Base-by-base conservation (phyloP, 2,113 vertebrate species). In the Chelonoidis abingdonii region DNA sequence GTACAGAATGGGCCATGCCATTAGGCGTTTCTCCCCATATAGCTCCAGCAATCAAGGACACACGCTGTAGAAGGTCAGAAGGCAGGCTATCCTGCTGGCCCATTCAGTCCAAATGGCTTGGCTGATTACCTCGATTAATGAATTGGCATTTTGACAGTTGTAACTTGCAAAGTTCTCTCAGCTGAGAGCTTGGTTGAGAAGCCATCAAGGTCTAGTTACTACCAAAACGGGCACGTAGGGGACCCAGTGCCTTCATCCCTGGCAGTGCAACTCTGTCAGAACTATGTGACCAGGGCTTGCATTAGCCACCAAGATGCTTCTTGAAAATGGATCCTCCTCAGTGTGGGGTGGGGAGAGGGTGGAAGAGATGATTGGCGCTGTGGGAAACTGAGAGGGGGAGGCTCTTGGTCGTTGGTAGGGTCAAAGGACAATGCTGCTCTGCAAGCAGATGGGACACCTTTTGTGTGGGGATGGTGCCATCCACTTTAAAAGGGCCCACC, bases 331-430 rank as follows among this genome's bases (percentile, higher is more conserved):
- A 69, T n/a, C 16, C 16, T 69, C 16, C 62, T 31, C 12, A 3
- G 31, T 6, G 31, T 1, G 17, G 17, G 5, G 52, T 1, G 11
- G 52, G 17, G 2, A 16, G 11, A 11, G 11, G 13, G 50, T 13
- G 3, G 3, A 17, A 21, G 52, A 59, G 27, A 59, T 31, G 6
- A 35, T 65, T 65, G 62, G 31, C 1, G 8, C 16, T 69, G 62
- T n/a, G 62, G 62, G 31, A 65, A 65, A 65, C 31, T 16, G 31
- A 62, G 11, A 29, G 2, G 16, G 31, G 31, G 16, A 69, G 31
- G 16, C 8, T 69, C 62, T 5, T 21, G 17, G 8, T 35, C 35
- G 8, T 69, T n/a, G 62, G 31, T n/a, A 69, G 62, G 29, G 17
- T 69, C 16, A 21, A 19, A 65, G 62, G 62, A 35, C 17, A 69